A percentile compares a stretch with the other conserved stretches of the same genome.
phyloP scores from a whole-genome alignment of 2,113 vertebrate species.

The Agelaius tricolor region DNA sequence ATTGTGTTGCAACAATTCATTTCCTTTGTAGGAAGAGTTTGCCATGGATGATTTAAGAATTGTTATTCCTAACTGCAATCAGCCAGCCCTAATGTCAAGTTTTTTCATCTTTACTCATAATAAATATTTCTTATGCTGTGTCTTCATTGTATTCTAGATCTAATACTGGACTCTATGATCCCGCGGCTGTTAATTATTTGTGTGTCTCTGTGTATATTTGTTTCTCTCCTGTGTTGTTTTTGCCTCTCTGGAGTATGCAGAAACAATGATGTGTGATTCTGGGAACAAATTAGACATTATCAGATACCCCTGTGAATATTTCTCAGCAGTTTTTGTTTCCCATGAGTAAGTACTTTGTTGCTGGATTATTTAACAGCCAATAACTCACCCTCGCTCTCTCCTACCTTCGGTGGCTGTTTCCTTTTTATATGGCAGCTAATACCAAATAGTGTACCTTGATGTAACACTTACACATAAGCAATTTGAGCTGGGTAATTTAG shows the following conservation, averaged over 20 bases:
- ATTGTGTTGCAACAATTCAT: slow-evolving; percentile 74
- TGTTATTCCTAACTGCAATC: slow-evolving; percentile 68
- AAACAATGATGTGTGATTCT: slow-evolving; percentile 58
- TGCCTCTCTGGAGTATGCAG: background rate
- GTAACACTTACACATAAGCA: slow-evolving; percentile 63
- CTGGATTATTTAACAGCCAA: slow-evolving; percentile 35
- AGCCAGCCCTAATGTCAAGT: slow-evolving; percentile 36
- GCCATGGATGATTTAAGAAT: slow-evolving; percentile 74
- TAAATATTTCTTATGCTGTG: slow-evolving; percentile 45
- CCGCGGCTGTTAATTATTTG: slow-evolving; percentile 39
- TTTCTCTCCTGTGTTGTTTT: background rate
- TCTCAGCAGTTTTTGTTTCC: slow-evolving; percentile 37
- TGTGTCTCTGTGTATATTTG: background rate
- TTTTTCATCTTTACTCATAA: slow-evolving; percentile 51
- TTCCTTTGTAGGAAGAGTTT: slow-evolving; percentile 70
- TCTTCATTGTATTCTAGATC: background rate
- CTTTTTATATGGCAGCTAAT: slow-evolving; percentile 60
- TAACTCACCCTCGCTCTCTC: slow-evolving; percentile 32
- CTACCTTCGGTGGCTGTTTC: slow-evolving; percentile 50
- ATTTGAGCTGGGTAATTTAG: slow-evolving; percentile 70
- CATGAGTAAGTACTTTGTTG: slow-evolving; percentile 52
- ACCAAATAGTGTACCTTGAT: slow-evolving; percentile 68
- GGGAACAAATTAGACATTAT: slow-evolving; percentile 64
- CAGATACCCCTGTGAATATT: slow-evolving; percentile 38
- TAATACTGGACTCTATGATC: slow-evolving; percentile 36